Percentiles rank a stretch among this genome's conserved stretches.
These are phyloP conservation scores for Cladorhizidae sp. DNA, from an alignment of 37 sponge, comb jelly and placozoan species.

Conservation along the genomic window DNA sequence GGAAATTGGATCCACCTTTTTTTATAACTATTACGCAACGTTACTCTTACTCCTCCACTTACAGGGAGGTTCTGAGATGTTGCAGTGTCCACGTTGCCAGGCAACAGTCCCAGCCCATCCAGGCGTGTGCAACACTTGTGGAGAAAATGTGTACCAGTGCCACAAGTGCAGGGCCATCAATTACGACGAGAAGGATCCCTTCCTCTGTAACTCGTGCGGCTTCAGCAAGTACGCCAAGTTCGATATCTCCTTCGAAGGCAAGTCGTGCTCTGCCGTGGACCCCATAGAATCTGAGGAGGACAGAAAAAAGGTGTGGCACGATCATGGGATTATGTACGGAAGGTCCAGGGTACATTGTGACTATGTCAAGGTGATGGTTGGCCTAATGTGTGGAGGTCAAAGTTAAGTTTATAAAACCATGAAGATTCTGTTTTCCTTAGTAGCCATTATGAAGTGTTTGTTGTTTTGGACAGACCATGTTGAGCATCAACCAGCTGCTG, in stretches of 20 bases:
- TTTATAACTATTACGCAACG: not conserved
- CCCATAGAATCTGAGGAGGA: slow-evolving; percentile 93
- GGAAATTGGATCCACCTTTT: too few species aligned
- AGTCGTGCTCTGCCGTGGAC: slow-evolving; percentile 84
- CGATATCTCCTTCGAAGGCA: slow-evolving; percentile 64
- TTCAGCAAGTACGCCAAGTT: slow-evolving; percentile 94
- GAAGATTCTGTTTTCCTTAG: too few species aligned
- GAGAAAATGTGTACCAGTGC: slow-evolving; percentile 97
- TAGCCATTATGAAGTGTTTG: too few species aligned
- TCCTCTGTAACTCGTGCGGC: slow-evolving; percentile 94
- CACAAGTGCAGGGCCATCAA: slow-evolving; percentile 97
- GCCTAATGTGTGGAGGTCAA: not conserved
- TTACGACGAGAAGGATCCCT: slow-evolving; percentile 96
- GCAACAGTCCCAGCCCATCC: slow-evolving; percentile 89
- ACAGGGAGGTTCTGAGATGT: slow-evolving; percentile 78
- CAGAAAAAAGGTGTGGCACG: slow-evolving; percentile 64
- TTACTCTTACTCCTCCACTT: too few species aligned
- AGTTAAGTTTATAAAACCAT: too few species aligned
- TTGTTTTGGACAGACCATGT: slow-evolving; percentile 39
- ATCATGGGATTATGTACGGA: not conserved
- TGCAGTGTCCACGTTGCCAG: slow-evolving; percentile 96
- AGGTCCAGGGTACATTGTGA: not conserved
- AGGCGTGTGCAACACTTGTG: slow-evolving; percentile 91
- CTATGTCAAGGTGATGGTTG: not conserved
- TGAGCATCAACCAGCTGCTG: slow-evolving; percentile 77